phyloP scores from a whole-genome alignment of 1,140 invertebrate species.

The Limonius californicus region DNA sequence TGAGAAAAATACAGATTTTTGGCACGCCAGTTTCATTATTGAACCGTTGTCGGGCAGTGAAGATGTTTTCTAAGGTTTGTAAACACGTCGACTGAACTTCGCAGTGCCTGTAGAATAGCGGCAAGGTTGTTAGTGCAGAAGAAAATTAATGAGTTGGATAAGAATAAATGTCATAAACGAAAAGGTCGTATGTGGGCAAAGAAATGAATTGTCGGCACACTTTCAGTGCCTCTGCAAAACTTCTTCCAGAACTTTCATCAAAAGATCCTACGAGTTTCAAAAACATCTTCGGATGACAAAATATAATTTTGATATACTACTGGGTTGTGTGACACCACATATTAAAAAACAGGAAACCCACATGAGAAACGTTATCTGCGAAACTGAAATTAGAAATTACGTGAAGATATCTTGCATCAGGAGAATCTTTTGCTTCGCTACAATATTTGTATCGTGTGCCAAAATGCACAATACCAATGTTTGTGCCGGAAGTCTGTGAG shows the following conservation, averaged over 20 bases:
- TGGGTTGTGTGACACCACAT: neutral
- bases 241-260: too few relatives aligned
- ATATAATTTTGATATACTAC: neutral
- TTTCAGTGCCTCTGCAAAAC: too few relatives aligned
- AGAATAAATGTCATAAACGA: neutral
- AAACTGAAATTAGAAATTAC: slow-evolving; percentile 4
- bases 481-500: slow-evolving; percentile 5
- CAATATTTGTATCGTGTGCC: slow-evolving; percentile 11
- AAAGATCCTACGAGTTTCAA: neutral
- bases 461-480: slow-evolving; percentile 14
- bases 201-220: too few relatives aligned
- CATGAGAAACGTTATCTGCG: neutral
- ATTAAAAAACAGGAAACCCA: neutral
- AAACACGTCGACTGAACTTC: too few relatives aligned
- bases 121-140: too few relatives aligned
- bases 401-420: slow-evolving; percentile 5
- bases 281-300: neutral
- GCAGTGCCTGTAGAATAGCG: neutral
- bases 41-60: too few relatives aligned
- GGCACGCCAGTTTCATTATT: too few relatives aligned
- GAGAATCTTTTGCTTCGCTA: slow-evolving; percentile 10
- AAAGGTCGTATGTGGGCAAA: too few relatives aligned
- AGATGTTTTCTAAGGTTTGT: too few relatives aligned
- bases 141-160: too few relatives aligned
- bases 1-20: too few relatives aligned